Percentiles rank a stretch among this genome's conserved stretches.
phyloP scores from a whole-genome alignment of 2,797 vertebrate genomes.

The Dipus sagitta region DNA sequence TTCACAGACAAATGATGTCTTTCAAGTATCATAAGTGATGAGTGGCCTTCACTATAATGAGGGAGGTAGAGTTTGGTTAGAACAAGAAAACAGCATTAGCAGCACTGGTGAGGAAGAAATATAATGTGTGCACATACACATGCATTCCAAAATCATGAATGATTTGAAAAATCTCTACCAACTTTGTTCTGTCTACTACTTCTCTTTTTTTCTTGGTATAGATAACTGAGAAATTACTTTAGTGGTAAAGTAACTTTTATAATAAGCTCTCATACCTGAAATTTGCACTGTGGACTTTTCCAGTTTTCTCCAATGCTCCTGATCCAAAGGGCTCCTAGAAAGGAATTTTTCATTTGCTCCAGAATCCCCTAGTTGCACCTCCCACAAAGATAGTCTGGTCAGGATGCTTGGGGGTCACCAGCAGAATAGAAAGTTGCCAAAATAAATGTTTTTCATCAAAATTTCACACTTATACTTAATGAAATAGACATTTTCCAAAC shows the following conservation, averaged over 20 bases:
- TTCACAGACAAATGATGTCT: not conserved
- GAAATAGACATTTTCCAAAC: conserved; percentile 88
- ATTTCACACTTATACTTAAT: conserved; percentile 87
- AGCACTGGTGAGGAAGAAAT: not conserved
- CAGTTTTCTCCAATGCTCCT: conserved; percentile 6
- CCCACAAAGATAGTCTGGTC: conserved; percentile 84
- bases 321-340: conserved; percentile 8
- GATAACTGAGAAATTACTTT: conserved; percentile 33
- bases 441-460: conserved; percentile 89
- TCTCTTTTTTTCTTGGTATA: not conserved
- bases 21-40: not conserved
- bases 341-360: conserved; percentile 80
- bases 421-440: conserved; percentile 87
- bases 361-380: conserved; percentile 73
- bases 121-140: not conserved
- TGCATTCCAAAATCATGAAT: conserved; percentile 6
- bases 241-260: not conserved
- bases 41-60: not conserved
- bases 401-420: conserved; percentile 86
- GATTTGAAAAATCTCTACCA: not conserved
- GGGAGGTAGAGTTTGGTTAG: not conserved
- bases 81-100: not conserved
- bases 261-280: not conserved
- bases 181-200: not conserved
- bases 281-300: conserved; percentile 31